A percentile compares a stretch with the other conserved stretches of the same genome.
Evolutionary conservation across 2,797 vertebrate species (phyloP).

Genomic region (Brachyrhaphis roseni): DNA sequence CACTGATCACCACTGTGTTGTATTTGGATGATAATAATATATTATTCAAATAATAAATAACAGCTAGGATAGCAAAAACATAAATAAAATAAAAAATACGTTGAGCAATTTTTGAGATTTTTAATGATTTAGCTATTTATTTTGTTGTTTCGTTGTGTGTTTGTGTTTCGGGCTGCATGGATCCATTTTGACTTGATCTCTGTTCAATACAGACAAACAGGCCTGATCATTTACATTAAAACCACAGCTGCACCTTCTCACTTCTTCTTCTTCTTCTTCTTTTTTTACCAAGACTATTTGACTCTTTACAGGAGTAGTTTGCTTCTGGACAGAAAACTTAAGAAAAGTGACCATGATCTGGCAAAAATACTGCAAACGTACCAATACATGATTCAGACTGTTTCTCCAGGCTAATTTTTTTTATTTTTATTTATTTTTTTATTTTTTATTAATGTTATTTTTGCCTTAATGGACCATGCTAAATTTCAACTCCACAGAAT

Average conservation of each 20-base stretch:
- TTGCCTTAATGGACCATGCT: neutral
- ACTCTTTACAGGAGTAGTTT: neutral
- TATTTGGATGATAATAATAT: neutral
- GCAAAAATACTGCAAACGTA: neutral
- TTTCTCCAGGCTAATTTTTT: neutral
- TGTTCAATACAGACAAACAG: neutral
- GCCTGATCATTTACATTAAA: neutral
- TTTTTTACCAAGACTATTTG: neutral
- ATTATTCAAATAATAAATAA: too few relatives aligned
- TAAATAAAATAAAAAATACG: neutral
- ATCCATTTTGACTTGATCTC: neutral
- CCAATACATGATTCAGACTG: neutral
- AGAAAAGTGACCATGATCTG: neutral
- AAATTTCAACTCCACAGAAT: neutral
- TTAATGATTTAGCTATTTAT: neutral
- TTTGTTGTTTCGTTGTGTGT: neutral
- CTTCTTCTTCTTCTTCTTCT: too few relatives aligned
- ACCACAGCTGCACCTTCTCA: neutral
- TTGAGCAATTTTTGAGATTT: neutral
- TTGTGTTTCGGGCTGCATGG: too few relatives aligned
- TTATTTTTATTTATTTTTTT: too few relatives aligned
- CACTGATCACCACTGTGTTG: neutral
- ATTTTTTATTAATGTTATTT: neutral
- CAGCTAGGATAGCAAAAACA: too few relatives aligned
- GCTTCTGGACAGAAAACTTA: neutral